Base-by-base conservation (phyloP, 2,888 invertebrate genomes). In the Catocala sponsa region DNA sequence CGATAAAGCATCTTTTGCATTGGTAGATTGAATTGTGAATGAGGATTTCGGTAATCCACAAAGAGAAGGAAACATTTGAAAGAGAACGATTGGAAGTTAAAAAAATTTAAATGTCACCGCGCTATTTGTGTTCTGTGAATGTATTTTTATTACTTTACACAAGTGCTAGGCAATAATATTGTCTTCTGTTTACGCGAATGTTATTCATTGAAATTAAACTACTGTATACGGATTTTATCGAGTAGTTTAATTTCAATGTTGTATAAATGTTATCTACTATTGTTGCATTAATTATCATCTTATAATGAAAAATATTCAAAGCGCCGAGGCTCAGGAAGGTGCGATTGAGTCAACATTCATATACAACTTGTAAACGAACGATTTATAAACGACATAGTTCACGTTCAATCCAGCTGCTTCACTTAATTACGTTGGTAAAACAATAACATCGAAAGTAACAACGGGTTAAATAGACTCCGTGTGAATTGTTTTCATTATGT, bases 31-130 rank as follows among this genome's bases (percentile, higher is more conserved):
- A 54, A 50, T 72, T 64, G 54, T 69, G 67, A 70, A 72, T 66
- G 66, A 77, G 72, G 72, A 73, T 78, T 85, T 84, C 87, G 89
- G 87, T 80, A 74, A 78, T 73, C 76, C 72, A 83, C 82, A 87
- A 85, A 86, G 85, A 80, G 58, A 59, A 41, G 65, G 84, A 77
- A 74, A 63, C 71, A 72, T 80, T 77, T 74, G 69, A 79, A 83
- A 81, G 73, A 74, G 67, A 69, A 78, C 72, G 77, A 71, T 72
- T 58, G 68, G 65, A 68, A 68, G 62, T 66, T 10, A 51, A 33
- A 50, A 81, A 82, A 82, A 81, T 73, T 32, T 59, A n/a, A 65
- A 67, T 50, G 71, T 63, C 62, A 52, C 33, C 25, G 50, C 52
- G 61, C n/a, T 15, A 15, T 54, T 43, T 60, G 63, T 65, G 59